phyloP scores from a whole-genome alignment of 2,797 vertebrate genomes.

The Cynopterus sphinx region DNA sequence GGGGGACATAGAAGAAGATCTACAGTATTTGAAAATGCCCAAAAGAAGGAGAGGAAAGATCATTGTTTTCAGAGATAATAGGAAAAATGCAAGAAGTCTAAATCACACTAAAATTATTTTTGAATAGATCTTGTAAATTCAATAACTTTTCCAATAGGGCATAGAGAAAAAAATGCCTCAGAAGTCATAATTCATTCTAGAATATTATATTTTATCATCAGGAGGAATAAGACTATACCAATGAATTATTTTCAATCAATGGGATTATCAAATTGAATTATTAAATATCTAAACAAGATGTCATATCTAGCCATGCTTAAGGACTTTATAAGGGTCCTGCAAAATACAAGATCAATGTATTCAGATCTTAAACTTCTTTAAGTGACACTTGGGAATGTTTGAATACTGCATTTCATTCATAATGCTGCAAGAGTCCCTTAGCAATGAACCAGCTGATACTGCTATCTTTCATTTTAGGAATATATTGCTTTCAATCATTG shows the following conservation, averaged over 20 bases:
- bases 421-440: background rate
- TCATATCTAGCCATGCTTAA: background rate
- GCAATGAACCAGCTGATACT: background rate
- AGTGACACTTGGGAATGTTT: background rate
- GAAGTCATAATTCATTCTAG: background rate
- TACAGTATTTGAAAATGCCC: background rate
- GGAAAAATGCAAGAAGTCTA: background rate
- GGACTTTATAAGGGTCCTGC: background rate
- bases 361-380: background rate
- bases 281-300: background rate
- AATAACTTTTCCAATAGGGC: background rate
- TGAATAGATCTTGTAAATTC: background rate
- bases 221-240: background rate
- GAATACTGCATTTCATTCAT: background rate
- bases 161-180: background rate
- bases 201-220: slow-evolving; percentile 4
- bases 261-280: slow-evolving; percentile 23
- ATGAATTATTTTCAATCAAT: background rate
- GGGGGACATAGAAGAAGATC: background rate
- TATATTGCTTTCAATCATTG: background rate
- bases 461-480: background rate
- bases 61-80: background rate
- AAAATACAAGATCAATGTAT: background rate
- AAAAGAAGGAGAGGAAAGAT: background rate
- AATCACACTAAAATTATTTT: slow-evolving; percentile 17